Conservation (phyloP, 2,888 invertebrate genomes). For the Acrocyrtus sp. region DNA sequence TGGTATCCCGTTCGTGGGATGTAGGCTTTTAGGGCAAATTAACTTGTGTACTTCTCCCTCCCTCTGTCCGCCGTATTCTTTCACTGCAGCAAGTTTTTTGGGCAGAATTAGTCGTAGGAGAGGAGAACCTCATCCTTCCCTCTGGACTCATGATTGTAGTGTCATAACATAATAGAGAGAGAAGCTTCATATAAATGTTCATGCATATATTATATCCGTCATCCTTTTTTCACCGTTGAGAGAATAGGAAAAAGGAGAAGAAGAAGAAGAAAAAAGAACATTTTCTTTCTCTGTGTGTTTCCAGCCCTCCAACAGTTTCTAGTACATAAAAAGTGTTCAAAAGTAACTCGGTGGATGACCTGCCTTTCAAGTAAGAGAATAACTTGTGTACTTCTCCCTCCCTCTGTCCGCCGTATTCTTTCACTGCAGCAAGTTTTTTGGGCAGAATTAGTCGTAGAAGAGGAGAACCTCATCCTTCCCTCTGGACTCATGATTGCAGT, state of each 20-base stretch:
- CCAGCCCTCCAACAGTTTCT: too few relatives aligned
- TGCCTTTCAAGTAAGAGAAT: constrained; percentile 45
- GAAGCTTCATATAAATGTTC: constrained; percentile 29
- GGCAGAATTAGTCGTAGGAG: background rate
- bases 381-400: too few relatives aligned
- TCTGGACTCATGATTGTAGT: constrained; percentile 47
- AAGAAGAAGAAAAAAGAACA: background rate
- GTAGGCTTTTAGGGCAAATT: constrained; percentile 49
- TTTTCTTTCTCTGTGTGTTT: background rate
- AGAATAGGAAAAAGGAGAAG: background rate
- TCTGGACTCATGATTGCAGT: constrained; percentile 47
- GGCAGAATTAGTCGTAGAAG: background rate
- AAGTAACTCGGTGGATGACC: constrained; percentile 47
- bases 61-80: too few relatives aligned
- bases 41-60: constrained; percentile 39
- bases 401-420: too few relatives aligned
- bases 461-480: constrained; percentile 41
- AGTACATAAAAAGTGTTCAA: constrained; percentile 16
- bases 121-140: constrained; percentile 41
- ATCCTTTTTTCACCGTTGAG: constrained; percentile 4
- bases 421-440: background rate
- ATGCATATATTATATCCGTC: constrained; percentile 23
- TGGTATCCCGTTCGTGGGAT: too few relatives aligned
- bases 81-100: background rate
- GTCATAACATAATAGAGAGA: constrained; percentile 34